Conservation (phyloP, 2,888 invertebrate species). For the Resseliella maxima region DNA sequence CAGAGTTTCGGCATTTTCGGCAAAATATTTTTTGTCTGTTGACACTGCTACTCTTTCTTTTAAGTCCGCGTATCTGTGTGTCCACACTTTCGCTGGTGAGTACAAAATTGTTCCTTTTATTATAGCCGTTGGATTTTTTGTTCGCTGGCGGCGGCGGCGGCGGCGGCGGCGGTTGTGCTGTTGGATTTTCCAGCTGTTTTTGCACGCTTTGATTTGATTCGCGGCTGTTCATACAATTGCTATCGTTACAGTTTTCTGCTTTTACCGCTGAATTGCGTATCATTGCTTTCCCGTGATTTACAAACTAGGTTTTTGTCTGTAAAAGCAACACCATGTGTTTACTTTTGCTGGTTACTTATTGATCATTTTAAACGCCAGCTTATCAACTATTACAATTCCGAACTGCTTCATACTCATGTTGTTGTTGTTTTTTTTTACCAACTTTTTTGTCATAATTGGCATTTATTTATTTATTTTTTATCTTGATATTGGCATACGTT, state of each 20-base stretch:
- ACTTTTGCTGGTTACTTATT: neutral
- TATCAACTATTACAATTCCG: neutral
- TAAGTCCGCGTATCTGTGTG: too few relatives aligned
- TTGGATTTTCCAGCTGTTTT: too few relatives aligned
- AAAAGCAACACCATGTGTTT: neutral
- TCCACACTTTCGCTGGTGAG: too few relatives aligned
- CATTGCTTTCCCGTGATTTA: neutral
- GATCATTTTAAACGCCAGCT: neutral
- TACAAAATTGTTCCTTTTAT: too few relatives aligned
- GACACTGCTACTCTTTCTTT: neutral
- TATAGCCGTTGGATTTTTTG: too few relatives aligned
- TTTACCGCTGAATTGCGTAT: neutral
- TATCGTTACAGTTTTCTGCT: neutral
- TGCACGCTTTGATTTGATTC: too few relatives aligned
- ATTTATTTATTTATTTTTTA: neutral
- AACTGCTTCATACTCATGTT: neutral
- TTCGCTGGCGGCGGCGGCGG: too few relatives aligned
- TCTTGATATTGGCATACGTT: neutral
- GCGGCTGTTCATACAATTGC: neutral
- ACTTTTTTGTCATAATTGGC: neutral
- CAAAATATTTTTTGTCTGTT: neutral
- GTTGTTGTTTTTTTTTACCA: neutral
- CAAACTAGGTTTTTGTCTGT: neutral
- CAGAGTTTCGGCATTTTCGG: neutral
- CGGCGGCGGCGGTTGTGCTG: too few relatives aligned